Conservation (phyloP, 2,113 vertebrate genomes). For the Chaenogobius annularis region DNA sequence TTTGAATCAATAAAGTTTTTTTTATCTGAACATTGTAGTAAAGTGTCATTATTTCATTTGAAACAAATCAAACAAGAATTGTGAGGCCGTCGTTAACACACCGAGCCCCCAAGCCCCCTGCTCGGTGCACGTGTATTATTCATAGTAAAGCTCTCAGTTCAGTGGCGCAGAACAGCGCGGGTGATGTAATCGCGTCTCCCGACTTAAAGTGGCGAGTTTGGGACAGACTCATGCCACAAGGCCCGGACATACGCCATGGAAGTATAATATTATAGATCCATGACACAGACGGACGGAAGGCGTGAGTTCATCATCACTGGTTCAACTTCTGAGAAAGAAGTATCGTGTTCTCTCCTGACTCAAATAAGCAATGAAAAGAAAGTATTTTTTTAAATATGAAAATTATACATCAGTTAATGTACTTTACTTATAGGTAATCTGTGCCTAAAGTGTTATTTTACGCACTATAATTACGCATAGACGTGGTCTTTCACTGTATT, state of each 20-base stretch:
- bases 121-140: conserved; percentile 67
- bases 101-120: conserved; percentile 11
- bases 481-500: too few relatives aligned
- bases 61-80: neutral
- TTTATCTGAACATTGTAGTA: conserved; percentile 5
- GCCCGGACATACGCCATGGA: conserved; percentile 18
- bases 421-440: too few relatives aligned
- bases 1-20: conserved; percentile 51
- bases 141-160: conserved; percentile 73
- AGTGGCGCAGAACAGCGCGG: conserved; percentile 66
- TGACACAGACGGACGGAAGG: neutral
- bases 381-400: too few relatives aligned
- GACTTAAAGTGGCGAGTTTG: conserved; percentile 36
- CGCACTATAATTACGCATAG: too few relatives aligned
- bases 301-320: conserved; percentile 30
- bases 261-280: too few relatives aligned
- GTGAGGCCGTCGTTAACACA: conserved; percentile 35
- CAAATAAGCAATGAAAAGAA: neutral
- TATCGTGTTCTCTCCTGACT: neutral
- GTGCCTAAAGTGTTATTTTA: too few relatives aligned
- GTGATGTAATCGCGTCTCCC: conserved; percentile 59
- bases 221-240: conserved; percentile 52
- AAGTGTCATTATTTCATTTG: conserved; percentile 29
- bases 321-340: too few relatives aligned
- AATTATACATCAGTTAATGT: too few relatives aligned